These are phyloP conservation scores for Dugesia japonica DNA, from an alignment of 2,888 invertebrate genomes.

Conservation along the genomic window DNA sequence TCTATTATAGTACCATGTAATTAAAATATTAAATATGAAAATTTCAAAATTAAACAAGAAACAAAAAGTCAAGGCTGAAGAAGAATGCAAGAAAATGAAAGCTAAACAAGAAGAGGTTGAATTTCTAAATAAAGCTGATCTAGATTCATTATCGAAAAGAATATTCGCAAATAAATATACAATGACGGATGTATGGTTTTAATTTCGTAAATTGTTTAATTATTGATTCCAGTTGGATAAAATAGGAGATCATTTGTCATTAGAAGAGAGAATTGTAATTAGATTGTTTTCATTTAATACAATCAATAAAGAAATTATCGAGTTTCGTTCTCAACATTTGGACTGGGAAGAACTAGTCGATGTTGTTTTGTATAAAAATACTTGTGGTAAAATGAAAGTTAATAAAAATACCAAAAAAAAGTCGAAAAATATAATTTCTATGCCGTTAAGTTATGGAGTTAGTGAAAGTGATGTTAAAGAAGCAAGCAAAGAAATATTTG, in stretches of 20 bases:
- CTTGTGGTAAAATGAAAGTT: not conserved
- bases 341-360: conserved; percentile 10
- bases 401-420: not conserved
- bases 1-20: not conserved
- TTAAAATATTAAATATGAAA: not conserved
- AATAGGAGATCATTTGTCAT: not conserved
- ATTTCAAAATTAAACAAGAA: not conserved
- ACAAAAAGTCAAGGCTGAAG: not conserved
- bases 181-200: not conserved
- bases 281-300: not conserved
- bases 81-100: not conserved
- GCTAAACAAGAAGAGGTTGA: not conserved
- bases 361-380: not conserved
- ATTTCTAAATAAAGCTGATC: not conserved
- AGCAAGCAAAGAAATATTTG: not conserved
- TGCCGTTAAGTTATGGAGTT: not conserved
- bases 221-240: not conserved
- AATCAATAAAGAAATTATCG: not conserved
- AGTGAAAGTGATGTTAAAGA: not conserved
- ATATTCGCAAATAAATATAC: not conserved
- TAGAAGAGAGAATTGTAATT: not conserved
- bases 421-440: not conserved
- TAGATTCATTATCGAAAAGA: conserved; percentile 3
- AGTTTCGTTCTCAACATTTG: not conserved
- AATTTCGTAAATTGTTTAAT: too few relatives aligned